phyloP scores from a whole-genome alignment of 2,797 vertebrate species.

The Mallotus villosus region DNA sequence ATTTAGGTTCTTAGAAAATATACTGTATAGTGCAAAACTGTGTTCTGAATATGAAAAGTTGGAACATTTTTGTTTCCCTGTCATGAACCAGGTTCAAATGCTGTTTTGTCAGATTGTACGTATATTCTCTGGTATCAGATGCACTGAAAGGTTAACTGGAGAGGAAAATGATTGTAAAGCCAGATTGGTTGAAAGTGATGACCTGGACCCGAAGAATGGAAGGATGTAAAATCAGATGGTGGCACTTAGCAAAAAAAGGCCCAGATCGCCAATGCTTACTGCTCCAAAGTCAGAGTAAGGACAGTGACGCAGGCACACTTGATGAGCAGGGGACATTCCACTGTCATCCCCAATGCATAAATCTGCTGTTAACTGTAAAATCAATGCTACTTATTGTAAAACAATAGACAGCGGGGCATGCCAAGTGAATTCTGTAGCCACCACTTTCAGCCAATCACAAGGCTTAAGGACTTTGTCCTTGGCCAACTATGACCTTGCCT shows the following conservation, averaged over 20 bases:
- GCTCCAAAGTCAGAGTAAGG: slow-evolving; percentile 36
- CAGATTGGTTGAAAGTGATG: not conserved
- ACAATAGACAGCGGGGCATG: slow-evolving; percentile 53
- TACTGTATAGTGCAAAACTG: not conserved
- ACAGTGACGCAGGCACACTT: slow-evolving; percentile 25
- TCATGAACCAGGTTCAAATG: not conserved
- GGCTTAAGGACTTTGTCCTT: slow-evolving; percentile 8
- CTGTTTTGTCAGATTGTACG: not conserved
- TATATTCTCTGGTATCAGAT: not conserved
- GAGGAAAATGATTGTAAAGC: too few relatives aligned
- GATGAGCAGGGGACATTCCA: slow-evolving; percentile 33
- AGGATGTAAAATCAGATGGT: not conserved
- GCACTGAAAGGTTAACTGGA: too few relatives aligned
- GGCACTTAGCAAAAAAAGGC: not conserved
- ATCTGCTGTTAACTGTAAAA: slow-evolving; percentile 63
- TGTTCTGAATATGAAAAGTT: not conserved
- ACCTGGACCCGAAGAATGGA: not conserved
- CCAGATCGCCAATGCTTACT: slow-evolving; percentile 10
- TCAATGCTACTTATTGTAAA: slow-evolving; percentile 65
- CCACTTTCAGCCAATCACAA: slow-evolving; percentile 32
- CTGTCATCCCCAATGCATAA: slow-evolving; percentile 50
- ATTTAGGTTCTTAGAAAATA: not conserved
- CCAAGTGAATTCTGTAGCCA: slow-evolving; percentile 40
- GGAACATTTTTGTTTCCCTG: not conserved
- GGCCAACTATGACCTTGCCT: not conserved